Evolutionary conservation across 2,797 vertebrate species (phyloP), one percentile per base, ranked within the genome.

Genomic region (Danio albolineatus): DNA sequence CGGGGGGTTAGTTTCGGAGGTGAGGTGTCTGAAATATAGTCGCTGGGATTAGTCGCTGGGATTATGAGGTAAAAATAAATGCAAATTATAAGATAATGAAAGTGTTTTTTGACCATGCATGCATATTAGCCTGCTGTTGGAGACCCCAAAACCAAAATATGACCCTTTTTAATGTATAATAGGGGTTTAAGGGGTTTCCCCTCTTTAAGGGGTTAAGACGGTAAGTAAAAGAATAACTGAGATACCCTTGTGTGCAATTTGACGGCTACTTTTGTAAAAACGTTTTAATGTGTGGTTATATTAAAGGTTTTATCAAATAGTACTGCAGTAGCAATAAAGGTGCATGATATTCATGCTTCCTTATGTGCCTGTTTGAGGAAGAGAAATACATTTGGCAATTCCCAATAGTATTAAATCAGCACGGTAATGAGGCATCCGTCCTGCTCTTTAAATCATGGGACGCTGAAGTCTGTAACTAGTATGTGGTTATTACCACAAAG

Each of bases 401-500:
- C 16, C 41, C 7, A 49, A 6, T 44, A 17, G 13, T 48, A n/a
- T 14, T 39, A n/a, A 74, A 49, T 21, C 9, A 74, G 5, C 13
- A 28, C 7, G 36, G 16, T 10, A 62, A 51, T 53, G 44, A 61
- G 36, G 13, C 12, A 1, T 43, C n/a, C 36, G 16, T 43, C 36
- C 46, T 64, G 44, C 28, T 51, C n/a, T 53, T 41, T 41, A 64
- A 76, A 76, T 51, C 36, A 76, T 21, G 43, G 36, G 19, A 46
- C 2, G 9, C 14, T 62, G 60, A 41, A 43, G 14, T 49, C 44
- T 61, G 39, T 73, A 49, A 74, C 28, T 39, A 49, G 19, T 61
- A 41, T 61, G 44, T 17, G 72, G 28, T 57, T 44, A 72, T 73
- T 73, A 73, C 41, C 21, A 14, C 41, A 60, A 36, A 73, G 56